A percentile compares a stretch with the other conserved stretches of the same genome.
These are phyloP conservation scores for Oxyruncus cristatus DNA, from an alignment of 2,113 vertebrate genomes.

Conservation along the genomic window DNA sequence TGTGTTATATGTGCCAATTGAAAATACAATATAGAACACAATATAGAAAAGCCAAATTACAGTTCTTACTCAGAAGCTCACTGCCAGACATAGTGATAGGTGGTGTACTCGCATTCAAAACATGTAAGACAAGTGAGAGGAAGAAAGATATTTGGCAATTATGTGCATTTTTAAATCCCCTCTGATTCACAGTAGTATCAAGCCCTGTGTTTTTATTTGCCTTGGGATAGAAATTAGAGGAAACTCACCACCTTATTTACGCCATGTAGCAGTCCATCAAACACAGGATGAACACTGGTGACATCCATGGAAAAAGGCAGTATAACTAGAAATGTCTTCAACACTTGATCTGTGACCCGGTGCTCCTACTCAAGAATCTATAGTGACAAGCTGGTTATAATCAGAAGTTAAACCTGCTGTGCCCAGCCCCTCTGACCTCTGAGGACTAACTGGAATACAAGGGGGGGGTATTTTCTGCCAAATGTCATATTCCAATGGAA, in stretches of 20 bases:
- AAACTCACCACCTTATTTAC: neutral
- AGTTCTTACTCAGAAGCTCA: neutral
- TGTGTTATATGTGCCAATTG: neutral
- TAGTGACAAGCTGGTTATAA: neutral
- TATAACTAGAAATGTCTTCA: neutral
- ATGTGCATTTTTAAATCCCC: neutral
- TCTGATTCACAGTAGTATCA: neutral
- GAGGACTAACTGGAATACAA: neutral
- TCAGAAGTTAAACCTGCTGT: neutral
- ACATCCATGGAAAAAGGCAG: neutral
- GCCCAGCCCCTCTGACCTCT: neutral
- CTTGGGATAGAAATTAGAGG: neutral
- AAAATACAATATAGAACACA: neutral
- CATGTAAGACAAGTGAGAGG: neutral
- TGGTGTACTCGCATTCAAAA: neutral
- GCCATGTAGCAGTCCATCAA: neutral
- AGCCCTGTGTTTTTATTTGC: neutral
- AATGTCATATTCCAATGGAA: neutral
- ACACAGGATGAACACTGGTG: neutral
- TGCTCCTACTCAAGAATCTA: neutral
- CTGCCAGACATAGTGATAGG: neutral
- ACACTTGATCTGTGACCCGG: neutral
- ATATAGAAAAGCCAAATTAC: neutral
- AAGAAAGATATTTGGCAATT: neutral
- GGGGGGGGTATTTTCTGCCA: neutral